phyloP scores from a whole-genome alignment of 2,797 vertebrate species.

The Lutjanus argentimaculatus region DNA sequence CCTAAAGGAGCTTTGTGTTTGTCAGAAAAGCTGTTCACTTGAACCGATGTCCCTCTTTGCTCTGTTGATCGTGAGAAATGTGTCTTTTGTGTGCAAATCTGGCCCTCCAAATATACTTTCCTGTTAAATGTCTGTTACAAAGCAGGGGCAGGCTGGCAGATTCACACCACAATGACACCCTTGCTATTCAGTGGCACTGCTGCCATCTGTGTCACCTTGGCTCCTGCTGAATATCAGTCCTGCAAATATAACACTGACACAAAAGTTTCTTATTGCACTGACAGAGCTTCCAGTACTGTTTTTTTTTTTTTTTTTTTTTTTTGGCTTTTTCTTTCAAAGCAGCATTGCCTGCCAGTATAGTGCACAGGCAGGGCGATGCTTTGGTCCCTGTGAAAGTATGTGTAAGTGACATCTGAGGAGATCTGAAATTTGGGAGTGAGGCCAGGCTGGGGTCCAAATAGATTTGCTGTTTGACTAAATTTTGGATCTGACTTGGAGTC shows the following conservation, averaged over 20 bases:
- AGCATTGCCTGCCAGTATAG: slow-evolving; percentile 14
- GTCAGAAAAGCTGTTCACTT: slow-evolving; percentile 21
- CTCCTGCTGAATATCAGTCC: slow-evolving; percentile 56
- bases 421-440: slow-evolving; percentile 25
- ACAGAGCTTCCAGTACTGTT: slow-evolving; percentile 1
- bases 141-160: slow-evolving; percentile 56
- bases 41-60: slow-evolving; percentile 19
- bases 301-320: too few species aligned
- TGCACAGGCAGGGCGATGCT: slow-evolving; percentile 25
- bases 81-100: slow-evolving; percentile 46
- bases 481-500: slow-evolving; percentile 30
- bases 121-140: slow-evolving; percentile 60
- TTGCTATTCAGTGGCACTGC: slow-evolving; percentile 53
- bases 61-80: slow-evolving; percentile 33
- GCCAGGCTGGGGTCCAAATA: slow-evolving; percentile 26
- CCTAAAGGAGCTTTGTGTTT: slow-evolving; percentile 24
- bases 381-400: slow-evolving; percentile 31
- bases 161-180: slow-evolving; percentile 54
- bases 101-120: slow-evolving; percentile 28
- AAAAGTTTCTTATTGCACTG: slow-evolving; percentile 49
- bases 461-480: slow-evolving; percentile 37
- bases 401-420: slow-evolving; percentile 45
- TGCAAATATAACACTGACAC: slow-evolving; percentile 59
- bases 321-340: slow-evolving; percentile 22
- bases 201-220: slow-evolving; percentile 73